Evolutionary conservation across 2,888 invertebrate species (phyloP).

Genomic region (Ophion ellenae): DNA sequence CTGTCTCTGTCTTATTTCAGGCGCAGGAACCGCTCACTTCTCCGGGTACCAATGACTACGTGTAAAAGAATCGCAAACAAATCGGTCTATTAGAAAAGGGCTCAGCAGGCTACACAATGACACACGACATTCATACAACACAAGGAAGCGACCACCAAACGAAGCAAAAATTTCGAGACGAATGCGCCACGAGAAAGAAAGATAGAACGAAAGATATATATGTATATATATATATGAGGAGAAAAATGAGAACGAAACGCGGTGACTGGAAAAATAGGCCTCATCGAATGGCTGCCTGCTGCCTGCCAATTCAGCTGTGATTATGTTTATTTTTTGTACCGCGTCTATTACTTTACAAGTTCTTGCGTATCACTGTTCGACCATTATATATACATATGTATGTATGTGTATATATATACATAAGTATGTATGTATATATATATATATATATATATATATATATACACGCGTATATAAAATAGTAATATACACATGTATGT

Average conservation of each 20-base stretch:
- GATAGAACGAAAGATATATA: not conserved
- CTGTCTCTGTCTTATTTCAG: constrained; percentile 85
- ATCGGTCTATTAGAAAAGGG: constrained; percentile 75
- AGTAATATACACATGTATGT: constrained; percentile 69
- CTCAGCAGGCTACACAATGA: constrained; percentile 78
- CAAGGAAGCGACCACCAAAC: constrained; percentile 54
- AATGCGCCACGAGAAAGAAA: not conserved
- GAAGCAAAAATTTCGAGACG: constrained; percentile 13
- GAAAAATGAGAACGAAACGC: constrained; percentile 70
- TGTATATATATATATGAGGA: constrained; percentile 31
- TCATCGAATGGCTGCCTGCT: constrained; percentile 75
- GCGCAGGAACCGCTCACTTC: constrained; percentile 93
- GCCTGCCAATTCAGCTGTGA: constrained; percentile 83
- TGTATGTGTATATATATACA: constrained; percentile 64
- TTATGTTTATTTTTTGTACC: constrained; percentile 81
- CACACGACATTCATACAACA: constrained; percentile 69
- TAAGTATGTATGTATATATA: constrained; percentile 66
- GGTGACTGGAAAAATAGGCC: constrained; percentile 70
- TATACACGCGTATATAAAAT: constrained; percentile 56
- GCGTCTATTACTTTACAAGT: constrained; percentile 76
- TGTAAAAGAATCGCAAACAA: constrained; percentile 85
- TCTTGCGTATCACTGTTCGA: constrained; percentile 76
- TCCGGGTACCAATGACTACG: constrained; percentile 92
- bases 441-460: constrained; percentile 63
- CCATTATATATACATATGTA: constrained; percentile 69